Percentiles rank a stretch among this genome's conserved stretches.
phyloP scores from a whole-genome alignment of 2,113 vertebrate species.

The Hipposideros armiger region DNA sequence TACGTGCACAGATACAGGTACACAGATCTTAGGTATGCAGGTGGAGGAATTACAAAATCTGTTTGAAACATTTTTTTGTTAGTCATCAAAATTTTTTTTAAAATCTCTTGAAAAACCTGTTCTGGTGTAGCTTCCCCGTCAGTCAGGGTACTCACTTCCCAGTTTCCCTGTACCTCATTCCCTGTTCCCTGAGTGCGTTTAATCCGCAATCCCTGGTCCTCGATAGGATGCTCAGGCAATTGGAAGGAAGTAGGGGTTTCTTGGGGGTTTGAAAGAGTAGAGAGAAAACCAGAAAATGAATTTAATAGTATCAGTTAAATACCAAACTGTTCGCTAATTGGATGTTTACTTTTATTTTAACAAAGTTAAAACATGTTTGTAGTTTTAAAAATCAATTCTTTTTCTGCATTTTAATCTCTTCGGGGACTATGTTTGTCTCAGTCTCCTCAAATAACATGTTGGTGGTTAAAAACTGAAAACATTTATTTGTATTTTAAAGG shows the following conservation, averaged over 20 bases:
- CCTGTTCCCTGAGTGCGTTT: neutral
- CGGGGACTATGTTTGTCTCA: neutral
- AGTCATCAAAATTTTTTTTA: neutral
- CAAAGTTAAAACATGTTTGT: neutral
- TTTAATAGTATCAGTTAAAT: neutral
- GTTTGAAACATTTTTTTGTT: neutral
- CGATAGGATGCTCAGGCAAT: neutral
- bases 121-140: neutral
- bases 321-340: neutral
- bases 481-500: conserved; percentile 48
- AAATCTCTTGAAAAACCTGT: neutral
- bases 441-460: conserved; percentile 13
- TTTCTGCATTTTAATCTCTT: conserved; percentile 54
- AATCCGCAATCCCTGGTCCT: neutral
- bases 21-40: neutral
- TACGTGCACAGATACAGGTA: neutral
- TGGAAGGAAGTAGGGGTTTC: neutral
- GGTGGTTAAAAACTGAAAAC: conserved; percentile 55
- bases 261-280: neutral
- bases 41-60: neutral
- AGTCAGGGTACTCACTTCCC: neutral
- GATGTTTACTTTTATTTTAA: neutral
- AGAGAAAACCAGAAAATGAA: neutral
- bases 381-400: neutral
- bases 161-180: neutral